A percentile compares a stretch with the other conserved stretches of the same genome.
Conservation (phyloP, 2,113 vertebrate genomes). For the Gila orcuttii region DNA sequence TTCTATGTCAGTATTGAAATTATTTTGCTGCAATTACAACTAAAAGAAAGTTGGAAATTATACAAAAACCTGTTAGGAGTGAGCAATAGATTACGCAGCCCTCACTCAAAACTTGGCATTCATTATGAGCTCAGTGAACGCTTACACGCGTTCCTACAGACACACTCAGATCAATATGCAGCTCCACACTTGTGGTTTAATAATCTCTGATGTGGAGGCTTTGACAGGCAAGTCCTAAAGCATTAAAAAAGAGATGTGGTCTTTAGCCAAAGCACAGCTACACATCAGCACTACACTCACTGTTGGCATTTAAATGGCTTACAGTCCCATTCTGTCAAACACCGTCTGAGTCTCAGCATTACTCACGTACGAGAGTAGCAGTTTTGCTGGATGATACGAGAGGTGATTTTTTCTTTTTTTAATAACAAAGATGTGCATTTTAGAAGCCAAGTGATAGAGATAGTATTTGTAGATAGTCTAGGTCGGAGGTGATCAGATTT, state of each 20-base stretch:
- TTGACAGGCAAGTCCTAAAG: slow-evolving; percentile 39
- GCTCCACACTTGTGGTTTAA: background rate
- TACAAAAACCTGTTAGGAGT: background rate
- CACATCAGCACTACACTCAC: slow-evolving; percentile 29
- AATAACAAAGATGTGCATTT: background rate
- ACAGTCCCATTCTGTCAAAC: slow-evolving; percentile 39
- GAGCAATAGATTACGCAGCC: background rate
- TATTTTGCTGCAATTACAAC: background rate
- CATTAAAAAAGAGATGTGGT: slow-evolving; percentile 46
- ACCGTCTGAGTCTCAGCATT: slow-evolving; percentile 16
- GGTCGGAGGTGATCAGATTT: background rate
- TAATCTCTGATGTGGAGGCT: slow-evolving; percentile 45
- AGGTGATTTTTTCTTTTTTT: background rate
- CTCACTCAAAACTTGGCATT: background rate
- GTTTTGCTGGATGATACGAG: slow-evolving; percentile 1
- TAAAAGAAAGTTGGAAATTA: background rate
- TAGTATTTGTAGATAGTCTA: background rate
- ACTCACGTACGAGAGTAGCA: slow-evolving; percentile 12
- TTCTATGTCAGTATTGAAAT: background rate
- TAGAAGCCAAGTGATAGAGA: background rate
- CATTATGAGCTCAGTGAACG: slow-evolving; percentile 13
- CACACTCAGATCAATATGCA: slow-evolving; percentile 20
- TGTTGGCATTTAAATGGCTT: slow-evolving; percentile 45
- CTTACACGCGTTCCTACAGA: slow-evolving; percentile 7
- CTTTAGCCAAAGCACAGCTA: slow-evolving; percentile 34